These are phyloP conservation scores for Tauraco erythrolophus DNA, from an alignment of 2,113 vertebrate species.

Conservation along the genomic window DNA sequence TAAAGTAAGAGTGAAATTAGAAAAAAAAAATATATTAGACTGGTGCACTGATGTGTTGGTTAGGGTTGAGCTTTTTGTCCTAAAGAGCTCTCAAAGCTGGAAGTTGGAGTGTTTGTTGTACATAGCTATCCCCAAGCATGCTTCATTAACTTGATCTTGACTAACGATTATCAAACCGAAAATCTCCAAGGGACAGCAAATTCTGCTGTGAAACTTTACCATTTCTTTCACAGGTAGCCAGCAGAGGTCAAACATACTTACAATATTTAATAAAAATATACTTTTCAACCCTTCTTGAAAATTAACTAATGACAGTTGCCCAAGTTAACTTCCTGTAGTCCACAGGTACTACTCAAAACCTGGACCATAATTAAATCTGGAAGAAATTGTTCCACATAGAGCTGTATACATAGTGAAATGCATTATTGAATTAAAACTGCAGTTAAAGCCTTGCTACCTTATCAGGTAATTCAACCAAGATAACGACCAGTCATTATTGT, in stretches of 20 bases:
- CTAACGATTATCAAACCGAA: neutral
- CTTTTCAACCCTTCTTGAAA: neutral
- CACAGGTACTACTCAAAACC: neutral
- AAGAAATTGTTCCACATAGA: neutral
- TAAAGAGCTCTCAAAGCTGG: neutral
- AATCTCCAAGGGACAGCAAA: neutral
- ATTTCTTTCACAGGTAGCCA: neutral
- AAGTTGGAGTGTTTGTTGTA: neutral
- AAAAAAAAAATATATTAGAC: neutral
- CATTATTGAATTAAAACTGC: neutral
- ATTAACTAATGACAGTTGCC: neutral
- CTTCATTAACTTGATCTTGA: neutral
- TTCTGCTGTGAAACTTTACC: neutral
- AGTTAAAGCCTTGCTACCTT: neutral
- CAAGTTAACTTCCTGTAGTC: neutral
- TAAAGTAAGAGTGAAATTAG: neutral
- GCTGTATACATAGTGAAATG: neutral
- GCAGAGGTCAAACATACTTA: neutral
- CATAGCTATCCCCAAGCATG: neutral
- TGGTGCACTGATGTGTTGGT: neutral
- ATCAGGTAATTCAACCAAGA: neutral
- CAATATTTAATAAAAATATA: neutral
- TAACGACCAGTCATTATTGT: neutral
- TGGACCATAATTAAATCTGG: neutral
- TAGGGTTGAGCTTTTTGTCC: neutral